These are phyloP conservation scores for Corythaixoides concolor DNA, from an alignment of 2,113 vertebrate species.

Conservation along the genomic window DNA sequence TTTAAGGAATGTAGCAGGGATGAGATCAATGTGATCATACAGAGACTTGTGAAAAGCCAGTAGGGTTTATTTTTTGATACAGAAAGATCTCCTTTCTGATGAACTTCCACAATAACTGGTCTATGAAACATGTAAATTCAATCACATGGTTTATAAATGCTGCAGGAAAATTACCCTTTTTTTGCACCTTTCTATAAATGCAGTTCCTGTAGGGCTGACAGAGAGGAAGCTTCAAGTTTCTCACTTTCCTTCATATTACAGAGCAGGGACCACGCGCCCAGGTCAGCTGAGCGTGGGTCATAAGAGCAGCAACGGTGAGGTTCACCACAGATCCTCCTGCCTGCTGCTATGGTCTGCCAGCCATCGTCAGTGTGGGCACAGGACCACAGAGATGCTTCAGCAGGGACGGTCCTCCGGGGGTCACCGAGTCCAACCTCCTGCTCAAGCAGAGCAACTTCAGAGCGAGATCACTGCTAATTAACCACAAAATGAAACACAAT, in stretches of 20 bases:
- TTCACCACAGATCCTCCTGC: constrained; percentile 4
- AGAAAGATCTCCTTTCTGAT: background rate
- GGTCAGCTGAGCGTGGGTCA: constrained; percentile 17
- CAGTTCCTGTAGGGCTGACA: background rate
- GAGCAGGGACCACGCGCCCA: fast-evolving
- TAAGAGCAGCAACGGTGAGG: background rate
- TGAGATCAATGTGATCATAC: background rate
- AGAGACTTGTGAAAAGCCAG: background rate
- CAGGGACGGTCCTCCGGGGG: background rate
- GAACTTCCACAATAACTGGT: background rate
- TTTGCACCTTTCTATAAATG: background rate
- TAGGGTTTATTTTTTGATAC: background rate
- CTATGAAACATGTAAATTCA: background rate
- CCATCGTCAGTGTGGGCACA: background rate
- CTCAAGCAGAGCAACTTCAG: background rate
- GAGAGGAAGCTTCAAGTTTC: constrained; percentile 31
- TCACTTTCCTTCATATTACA: constrained; percentile 3
- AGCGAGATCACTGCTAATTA: background rate
- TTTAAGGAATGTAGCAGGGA: background rate
- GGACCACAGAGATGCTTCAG: background rate
- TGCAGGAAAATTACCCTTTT: background rate
- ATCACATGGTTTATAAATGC: background rate
- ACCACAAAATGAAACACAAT: background rate
- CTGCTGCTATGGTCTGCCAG: background rate
- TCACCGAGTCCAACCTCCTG: background rate